These are phyloP conservation scores for Dendrophyllia cribrosa DNA, from an alignment of 64 coral and sea anemone species.

Conservation along the genomic window DNA sequence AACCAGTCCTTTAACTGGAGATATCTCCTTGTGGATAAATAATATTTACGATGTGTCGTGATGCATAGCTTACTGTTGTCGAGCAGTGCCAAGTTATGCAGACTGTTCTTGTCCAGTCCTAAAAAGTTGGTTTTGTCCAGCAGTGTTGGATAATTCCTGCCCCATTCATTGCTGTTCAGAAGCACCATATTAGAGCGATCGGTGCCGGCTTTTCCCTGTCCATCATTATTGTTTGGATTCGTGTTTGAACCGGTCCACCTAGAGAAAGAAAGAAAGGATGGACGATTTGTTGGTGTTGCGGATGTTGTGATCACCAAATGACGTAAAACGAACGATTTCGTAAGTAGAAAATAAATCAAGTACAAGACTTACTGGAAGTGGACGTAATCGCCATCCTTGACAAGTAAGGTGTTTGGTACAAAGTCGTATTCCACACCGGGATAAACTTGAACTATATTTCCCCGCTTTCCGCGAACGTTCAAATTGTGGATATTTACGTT, in stretches of 20 bases:
- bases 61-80: slow-evolving; percentile 26
- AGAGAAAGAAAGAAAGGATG: neutral
- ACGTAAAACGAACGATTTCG: too few species aligned
- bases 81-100: slow-evolving; percentile 71
- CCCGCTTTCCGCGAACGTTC: slow-evolving; percentile 97
- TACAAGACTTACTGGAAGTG: slow-evolving; percentile 94
- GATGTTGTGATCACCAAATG: too few species aligned
- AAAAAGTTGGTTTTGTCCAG: slow-evolving; percentile 78
- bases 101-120: slow-evolving; percentile 74
- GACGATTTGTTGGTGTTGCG: too few species aligned
- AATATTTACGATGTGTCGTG: neutral
- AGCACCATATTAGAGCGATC: slow-evolving; percentile 91
- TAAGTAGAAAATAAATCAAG: neutral
- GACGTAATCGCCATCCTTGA: slow-evolving; percentile 83
- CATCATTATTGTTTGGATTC: slow-evolving; percentile 97
- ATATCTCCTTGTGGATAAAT: too few species aligned
- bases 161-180: slow-evolving; percentile 73
- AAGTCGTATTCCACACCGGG: slow-evolving; percentile 98
- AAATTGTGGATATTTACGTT: slow-evolving; percentile 84
- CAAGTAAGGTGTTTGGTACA: slow-evolving; percentile 82
- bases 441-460: slow-evolving; percentile 98
- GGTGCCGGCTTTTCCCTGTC: slow-evolving; percentile 93
- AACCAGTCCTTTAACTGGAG: too few species aligned
- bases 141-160: slow-evolving; percentile 86
- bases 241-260: slow-evolving; percentile 99